Conservation (phyloP, 2,797 vertebrate genomes). For the Staurois parvus region DNA sequence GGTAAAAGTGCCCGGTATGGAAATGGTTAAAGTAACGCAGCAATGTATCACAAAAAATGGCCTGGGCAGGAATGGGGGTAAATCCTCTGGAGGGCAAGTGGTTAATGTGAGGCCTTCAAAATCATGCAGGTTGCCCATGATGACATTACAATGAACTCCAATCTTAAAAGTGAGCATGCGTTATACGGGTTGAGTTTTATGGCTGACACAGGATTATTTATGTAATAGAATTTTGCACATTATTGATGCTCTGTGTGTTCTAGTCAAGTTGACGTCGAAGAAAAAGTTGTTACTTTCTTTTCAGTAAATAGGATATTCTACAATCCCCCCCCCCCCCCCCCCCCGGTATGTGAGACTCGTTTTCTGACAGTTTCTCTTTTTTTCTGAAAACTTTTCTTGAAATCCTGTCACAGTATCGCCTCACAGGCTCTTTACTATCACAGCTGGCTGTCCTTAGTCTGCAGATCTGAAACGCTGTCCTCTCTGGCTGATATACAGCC, state of each 20-base stretch:
- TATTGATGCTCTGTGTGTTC: background rate
- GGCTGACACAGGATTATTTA: too few species aligned
- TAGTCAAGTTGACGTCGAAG: background rate
- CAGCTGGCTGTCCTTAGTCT: conserved; percentile 35
- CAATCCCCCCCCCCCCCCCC: background rate
- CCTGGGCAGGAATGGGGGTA: too few species aligned
- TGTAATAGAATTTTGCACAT: too few species aligned
- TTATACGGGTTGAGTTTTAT: too few species aligned
- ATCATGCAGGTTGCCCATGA: too few species aligned
- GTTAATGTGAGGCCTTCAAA: too few species aligned
- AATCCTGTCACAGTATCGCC: conserved; percentile 19
- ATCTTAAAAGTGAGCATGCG: too few species aligned
- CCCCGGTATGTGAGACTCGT: background rate
- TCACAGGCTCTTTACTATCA: conserved; percentile 8
- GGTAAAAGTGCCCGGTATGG: too few species aligned
- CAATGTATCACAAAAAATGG: too few species aligned
- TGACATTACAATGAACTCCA: too few species aligned
- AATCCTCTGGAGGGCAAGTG: too few species aligned
- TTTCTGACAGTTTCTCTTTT: background rate
- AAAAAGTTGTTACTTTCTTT: background rate
- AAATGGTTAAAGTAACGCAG: too few species aligned
- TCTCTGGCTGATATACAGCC: conserved; percentile 37
- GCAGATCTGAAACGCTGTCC: conserved; percentile 18
- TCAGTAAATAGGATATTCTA: background rate
- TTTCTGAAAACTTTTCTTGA: conserved; percentile 22